Base-by-base conservation (phyloP, 2,888 invertebrate species). In the Bhutanitis thaidina region DNA sequence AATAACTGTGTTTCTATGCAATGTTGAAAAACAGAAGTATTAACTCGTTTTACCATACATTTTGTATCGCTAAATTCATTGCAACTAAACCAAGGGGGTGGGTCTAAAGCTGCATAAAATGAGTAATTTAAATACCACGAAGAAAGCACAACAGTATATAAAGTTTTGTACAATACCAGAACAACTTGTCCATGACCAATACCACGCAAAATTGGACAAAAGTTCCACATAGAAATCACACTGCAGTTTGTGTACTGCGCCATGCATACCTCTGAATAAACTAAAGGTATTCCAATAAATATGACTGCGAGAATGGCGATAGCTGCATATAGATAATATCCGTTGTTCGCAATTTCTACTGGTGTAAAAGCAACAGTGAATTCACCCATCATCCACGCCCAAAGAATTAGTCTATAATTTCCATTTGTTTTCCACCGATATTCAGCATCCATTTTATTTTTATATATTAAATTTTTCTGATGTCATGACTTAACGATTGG, bases 351-450 rank as follows among this genome's bases (percentile, higher is more conserved):
- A 56, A 85, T 69, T 43, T 77, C 73, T 3, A 69, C 58, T 2
- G 79, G 74, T 39, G 68, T 62, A 41, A 70, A 70, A 53, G 74
- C 69, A 7, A 80, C 47, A 1, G 80, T 59, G 4, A 69, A 58
- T 62, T 87, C 85, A 49, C 82, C 83, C 67, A 84, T 65, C 82
- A 85, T 83, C 80, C 81, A 84, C 16, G 69, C 74, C 73, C 77
- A 80, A 45, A 88, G 7, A 9, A 88, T 55, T 10, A 82, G 53
- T 67, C 65, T 78, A 56, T 83, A 87, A 44, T 71, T 74, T 20
- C 57, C 60, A 44, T 84, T 81, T 54, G 61, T 73, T 9, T 69
- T 70, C 84, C 85, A 85, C 12, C 74, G 73, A 56, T 66, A 67
- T 57, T 69, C 65, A 54, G 62, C 60, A 46, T 69, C 61, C 39